A percentile compares a stretch with the other conserved stretches of the same genome.
These are phyloP conservation scores for Bettongia penicillata DNA, from an alignment of 2,113 vertebrate genomes.

Conservation along the genomic window DNA sequence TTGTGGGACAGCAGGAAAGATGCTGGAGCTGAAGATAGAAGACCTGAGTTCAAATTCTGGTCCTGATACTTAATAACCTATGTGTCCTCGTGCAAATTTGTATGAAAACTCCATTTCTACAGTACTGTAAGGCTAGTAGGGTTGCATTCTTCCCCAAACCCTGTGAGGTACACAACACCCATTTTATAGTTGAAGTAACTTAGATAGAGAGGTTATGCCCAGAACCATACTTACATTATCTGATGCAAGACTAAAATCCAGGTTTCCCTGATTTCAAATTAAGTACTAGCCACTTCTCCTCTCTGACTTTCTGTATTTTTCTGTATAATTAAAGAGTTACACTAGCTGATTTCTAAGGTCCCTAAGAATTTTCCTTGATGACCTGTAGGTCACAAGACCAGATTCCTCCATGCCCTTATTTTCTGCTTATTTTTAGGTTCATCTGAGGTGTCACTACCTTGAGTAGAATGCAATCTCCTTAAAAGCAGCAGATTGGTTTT, in stretches of 20 bases:
- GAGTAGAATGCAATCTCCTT: background rate
- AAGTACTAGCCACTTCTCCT: background rate
- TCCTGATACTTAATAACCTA: background rate
- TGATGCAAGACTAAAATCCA: background rate
- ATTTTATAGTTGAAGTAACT: background rate
- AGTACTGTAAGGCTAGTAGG: background rate
- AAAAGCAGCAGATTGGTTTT: background rate
- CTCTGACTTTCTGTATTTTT: too few species aligned
- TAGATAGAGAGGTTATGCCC: background rate
- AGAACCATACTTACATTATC: background rate
- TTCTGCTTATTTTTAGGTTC: background rate
- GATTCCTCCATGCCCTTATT: background rate
- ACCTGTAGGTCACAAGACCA: too few species aligned
- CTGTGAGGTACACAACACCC: background rate
- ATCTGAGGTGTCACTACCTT: background rate
- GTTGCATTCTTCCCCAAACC: background rate
- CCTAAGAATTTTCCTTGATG: background rate
- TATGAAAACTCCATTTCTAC: background rate
- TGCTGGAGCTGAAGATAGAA: background rate
- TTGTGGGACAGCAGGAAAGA: background rate
- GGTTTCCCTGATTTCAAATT: background rate
- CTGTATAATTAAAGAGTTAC: too few species aligned
- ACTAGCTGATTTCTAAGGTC: background rate
- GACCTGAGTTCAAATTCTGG: background rate
- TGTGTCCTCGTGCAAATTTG: background rate